A percentile compares a stretch with the other conserved stretches of the same genome.
Conservation (phyloP, 2,797 vertebrate species). For the Capromys pilorides region DNA sequence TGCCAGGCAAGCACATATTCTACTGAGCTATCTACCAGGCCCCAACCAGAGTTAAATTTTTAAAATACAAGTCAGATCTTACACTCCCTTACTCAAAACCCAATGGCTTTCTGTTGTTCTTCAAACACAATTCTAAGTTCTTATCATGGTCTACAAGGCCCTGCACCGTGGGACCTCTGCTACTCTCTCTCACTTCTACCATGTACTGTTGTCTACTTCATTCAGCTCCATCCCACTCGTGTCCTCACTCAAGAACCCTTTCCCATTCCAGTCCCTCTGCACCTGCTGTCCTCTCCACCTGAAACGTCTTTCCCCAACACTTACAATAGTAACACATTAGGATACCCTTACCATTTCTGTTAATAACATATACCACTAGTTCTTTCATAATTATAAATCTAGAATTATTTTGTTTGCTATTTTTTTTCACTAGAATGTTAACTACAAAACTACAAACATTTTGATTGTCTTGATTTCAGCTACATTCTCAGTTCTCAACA, state of each 20-base stretch:
- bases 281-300: neutral
- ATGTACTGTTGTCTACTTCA: neutral
- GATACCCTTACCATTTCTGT: neutral
- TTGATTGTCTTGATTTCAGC: neutral
- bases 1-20: no score
- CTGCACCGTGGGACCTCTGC: neutral
- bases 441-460: neutral
- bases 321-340: no score
- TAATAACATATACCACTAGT: constrained; percentile 28
- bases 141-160: neutral
- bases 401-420: neutral
- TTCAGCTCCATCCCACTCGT: neutral
- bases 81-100: neutral
- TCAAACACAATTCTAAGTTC: constrained; percentile 29
- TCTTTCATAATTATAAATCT: neutral
- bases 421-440: neutral
- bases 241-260: neutral
- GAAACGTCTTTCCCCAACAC: neutral
- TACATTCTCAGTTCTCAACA: neutral
- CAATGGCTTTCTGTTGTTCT: neutral
- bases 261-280: neutral
- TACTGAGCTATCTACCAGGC: no score
- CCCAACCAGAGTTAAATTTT: neutral
- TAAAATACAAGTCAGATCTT: constrained; percentile 1
- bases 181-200: neutral